Percentiles rank a stretch among this genome's conserved stretches.
Evolutionary conservation across 2,797 vertebrate genomes (phyloP).

Genomic region (Cirrhinus molitorella): DNA sequence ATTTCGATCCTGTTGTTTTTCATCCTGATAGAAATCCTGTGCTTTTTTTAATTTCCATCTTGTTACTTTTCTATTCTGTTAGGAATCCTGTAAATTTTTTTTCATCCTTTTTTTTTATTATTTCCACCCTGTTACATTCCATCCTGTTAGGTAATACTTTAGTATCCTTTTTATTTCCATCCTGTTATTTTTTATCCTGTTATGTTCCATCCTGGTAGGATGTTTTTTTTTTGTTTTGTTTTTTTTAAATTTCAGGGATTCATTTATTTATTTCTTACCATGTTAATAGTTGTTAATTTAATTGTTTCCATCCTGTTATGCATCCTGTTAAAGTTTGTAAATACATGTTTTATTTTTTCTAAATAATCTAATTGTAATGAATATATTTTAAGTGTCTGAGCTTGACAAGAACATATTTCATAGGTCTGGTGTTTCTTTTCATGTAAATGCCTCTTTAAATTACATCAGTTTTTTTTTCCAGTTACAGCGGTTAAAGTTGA

Average conservation of each 20-base stretch:
- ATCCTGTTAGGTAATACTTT: not conserved
- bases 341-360: not conserved
- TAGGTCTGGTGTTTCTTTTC: not conserved
- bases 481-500: conserved; percentile 2
- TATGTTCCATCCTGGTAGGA: too few species aligned
- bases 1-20: not conserved
- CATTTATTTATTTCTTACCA: not conserved
- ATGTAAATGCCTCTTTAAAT: not conserved
- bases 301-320: not conserved
- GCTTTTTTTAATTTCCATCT: not conserved
- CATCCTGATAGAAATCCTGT: too few species aligned
- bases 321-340: not conserved
- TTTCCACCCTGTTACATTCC: not conserved
- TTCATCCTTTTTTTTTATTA: not conserved
- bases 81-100: not conserved
- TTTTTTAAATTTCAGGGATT: not conserved
- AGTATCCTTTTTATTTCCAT: not conserved
- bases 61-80: not conserved
- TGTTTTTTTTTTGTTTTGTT: not conserved
- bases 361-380: not conserved
- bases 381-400: not conserved
- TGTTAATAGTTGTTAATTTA: not conserved
- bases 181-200: too few species aligned
- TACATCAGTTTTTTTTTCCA: not conserved
- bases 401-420: not conserved